Conservation (phyloP, 2,113 vertebrate species). For the Galemys pyrenaicus region DNA sequence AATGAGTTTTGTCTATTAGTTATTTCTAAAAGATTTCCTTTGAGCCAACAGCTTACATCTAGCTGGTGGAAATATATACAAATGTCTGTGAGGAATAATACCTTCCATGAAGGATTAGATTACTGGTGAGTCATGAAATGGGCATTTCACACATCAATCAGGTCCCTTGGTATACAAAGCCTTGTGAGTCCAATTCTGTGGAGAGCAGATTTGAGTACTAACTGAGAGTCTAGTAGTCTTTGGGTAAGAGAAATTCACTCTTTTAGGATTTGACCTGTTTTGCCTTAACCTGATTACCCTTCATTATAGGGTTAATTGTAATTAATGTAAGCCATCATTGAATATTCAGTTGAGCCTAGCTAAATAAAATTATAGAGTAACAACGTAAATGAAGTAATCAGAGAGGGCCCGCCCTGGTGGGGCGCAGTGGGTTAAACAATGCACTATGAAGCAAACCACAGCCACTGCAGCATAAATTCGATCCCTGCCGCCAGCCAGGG, state of each 20-base stretch:
- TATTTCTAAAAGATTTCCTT: not conserved
- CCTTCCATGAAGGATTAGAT: not conserved
- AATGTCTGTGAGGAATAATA: not conserved
- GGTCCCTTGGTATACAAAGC: not conserved
- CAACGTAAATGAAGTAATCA: not conserved
- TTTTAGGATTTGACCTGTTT: not conserved
- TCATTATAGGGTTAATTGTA: not conserved
- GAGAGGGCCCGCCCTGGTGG: too few relatives aligned
- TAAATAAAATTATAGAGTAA: not conserved
- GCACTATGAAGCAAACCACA: too few relatives aligned
- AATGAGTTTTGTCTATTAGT: slow-evolving; percentile 5
- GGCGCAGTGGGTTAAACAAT: too few relatives aligned
- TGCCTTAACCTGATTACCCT: not conserved
- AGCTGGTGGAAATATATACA: not conserved
- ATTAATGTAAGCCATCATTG: too few relatives aligned
- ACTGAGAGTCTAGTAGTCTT: not conserved
- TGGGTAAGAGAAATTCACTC: not conserved
- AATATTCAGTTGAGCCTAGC: not conserved
- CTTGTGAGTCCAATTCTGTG: not conserved
- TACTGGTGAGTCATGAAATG: not conserved
- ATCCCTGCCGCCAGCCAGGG: too few relatives aligned
- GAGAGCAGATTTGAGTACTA: not conserved
- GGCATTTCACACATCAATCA: not conserved
- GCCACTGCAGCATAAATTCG: too few relatives aligned
- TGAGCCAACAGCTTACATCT: not conserved